Percentiles rank a stretch among this genome's conserved stretches.
These are phyloP conservation scores for Prionailurus viverrinus DNA, from an alignment of 2,113 vertebrate species.

Conservation along the genomic window DNA sequence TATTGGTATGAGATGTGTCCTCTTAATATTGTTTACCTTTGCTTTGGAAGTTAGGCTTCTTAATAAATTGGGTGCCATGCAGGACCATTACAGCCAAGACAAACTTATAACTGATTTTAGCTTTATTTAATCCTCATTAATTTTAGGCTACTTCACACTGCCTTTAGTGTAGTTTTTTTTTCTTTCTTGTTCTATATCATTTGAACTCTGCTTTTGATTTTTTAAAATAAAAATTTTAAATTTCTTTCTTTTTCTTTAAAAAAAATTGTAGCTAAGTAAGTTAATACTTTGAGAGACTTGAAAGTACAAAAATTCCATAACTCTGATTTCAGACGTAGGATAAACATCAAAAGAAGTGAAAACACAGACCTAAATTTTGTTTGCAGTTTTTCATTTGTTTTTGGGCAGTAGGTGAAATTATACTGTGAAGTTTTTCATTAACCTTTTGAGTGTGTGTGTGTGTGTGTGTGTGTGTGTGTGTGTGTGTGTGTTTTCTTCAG, in stretches of 20 bases:
- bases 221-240: background rate
- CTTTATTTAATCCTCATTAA: conserved; percentile 41
- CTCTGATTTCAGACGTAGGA: background rate
- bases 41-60: background rate
- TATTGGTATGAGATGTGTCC: background rate
- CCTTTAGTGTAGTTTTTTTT: background rate
- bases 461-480: background rate
- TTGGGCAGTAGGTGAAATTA: background rate
- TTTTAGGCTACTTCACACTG: conserved; percentile 13
- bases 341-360: conserved; percentile 41
- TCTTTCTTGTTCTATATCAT: background rate
- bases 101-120: background rate
- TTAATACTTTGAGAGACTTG: conserved; percentile 22
- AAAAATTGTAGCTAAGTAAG: background rate
- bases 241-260: background rate
- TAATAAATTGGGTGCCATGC: background rate
- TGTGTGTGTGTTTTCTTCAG: conserved; percentile 74
- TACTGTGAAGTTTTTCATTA: conserved; percentile 19
- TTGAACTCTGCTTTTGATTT: background rate
- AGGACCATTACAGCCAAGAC: background rate
- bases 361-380: conserved; percentile 53
- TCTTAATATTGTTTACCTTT: conserved; percentile 42
- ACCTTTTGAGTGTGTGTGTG: conserved; percentile 19
- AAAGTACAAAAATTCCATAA: background rate
- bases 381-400: conserved; percentile 55